These are phyloP conservation scores for Phodopus roborovskii DNA, from an alignment of 2,113 vertebrate genomes.

Conservation along the genomic window DNA sequence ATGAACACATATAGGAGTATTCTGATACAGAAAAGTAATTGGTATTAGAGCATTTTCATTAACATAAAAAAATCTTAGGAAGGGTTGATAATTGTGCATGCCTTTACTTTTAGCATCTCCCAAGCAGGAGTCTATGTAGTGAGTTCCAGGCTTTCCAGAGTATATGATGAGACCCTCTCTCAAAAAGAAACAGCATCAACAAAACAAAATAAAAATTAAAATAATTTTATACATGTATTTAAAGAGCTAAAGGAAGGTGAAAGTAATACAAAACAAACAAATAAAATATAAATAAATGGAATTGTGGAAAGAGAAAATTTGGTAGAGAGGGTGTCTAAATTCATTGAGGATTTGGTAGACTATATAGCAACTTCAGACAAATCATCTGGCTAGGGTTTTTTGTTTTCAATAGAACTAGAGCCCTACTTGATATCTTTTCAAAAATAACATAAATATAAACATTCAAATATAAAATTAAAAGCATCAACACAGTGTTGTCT, in stretches of 20 bases:
- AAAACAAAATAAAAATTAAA: not conserved
- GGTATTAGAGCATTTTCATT: not conserved
- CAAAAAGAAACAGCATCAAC: not conserved
- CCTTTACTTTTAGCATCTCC: too few species aligned
- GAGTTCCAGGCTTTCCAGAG: not conserved
- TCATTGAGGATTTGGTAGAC: not conserved
- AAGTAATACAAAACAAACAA: not conserved
- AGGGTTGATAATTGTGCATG: not conserved
- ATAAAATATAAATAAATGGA: not conserved
- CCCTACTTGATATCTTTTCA: not conserved
- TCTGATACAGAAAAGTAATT: not conserved
- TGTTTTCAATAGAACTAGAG: not conserved
- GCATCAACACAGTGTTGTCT: not conserved
- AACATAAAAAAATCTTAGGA: not conserved
- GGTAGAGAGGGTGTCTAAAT: not conserved
- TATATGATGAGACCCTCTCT: not conserved
- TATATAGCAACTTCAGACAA: not conserved
- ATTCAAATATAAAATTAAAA: slow-evolving; percentile 7
- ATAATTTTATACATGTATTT: not conserved
- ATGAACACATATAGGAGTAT: not conserved
- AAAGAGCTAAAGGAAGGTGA: not conserved
- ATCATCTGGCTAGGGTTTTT: not conserved
- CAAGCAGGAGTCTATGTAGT: not conserved
- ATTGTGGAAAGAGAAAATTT: not conserved
- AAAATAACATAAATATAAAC: not conserved